A percentile compares a stretch with the other conserved stretches of the same genome.
Evolutionary conservation across 2,888 invertebrate genomes (phyloP).

Genomic region (Xestia c-nigrum): DNA sequence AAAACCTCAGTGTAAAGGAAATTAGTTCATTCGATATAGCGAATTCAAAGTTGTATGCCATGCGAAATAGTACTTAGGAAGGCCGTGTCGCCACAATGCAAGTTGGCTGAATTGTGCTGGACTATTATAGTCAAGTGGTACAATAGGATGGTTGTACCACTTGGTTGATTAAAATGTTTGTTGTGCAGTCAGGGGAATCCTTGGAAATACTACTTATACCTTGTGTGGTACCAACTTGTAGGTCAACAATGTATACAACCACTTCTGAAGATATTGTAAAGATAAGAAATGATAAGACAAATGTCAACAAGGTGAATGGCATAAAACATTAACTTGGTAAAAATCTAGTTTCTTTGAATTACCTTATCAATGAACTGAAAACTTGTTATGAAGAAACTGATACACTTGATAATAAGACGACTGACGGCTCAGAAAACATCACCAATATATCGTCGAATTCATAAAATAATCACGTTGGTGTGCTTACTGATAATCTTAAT

Average conservation of each 20-base stretch:
- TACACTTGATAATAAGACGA: constrained; percentile 10
- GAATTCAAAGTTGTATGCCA: constrained; percentile 37
- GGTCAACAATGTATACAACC: background rate
- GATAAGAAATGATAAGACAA: constrained; percentile 7
- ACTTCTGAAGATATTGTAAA: background rate
- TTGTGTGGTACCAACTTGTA: background rate
- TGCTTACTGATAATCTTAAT: background rate
- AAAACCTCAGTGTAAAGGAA: constrained; percentile 39
- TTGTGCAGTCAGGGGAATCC: constrained; percentile 25
- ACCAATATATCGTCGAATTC: background rate
- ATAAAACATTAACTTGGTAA: background rate
- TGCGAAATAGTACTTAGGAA: constrained; percentile 43
- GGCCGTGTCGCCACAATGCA: constrained; percentile 48
- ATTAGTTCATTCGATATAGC: constrained; percentile 30
- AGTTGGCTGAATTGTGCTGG: constrained; percentile 36
- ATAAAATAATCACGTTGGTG: background rate
- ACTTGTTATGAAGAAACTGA: background rate
- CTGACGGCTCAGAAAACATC: background rate
- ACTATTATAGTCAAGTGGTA: constrained; percentile 45
- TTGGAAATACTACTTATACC: constrained; percentile 4
- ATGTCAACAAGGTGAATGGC: constrained; percentile 25
- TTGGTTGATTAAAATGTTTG: constrained; percentile 43
- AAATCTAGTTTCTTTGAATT: constrained; percentile 10
- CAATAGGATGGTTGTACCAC: constrained; percentile 41
- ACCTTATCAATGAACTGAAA: constrained; percentile 14